Evolutionary conservation across 1,140 invertebrate species (phyloP).

Genomic region (Lutraria rhynchaena): DNA sequence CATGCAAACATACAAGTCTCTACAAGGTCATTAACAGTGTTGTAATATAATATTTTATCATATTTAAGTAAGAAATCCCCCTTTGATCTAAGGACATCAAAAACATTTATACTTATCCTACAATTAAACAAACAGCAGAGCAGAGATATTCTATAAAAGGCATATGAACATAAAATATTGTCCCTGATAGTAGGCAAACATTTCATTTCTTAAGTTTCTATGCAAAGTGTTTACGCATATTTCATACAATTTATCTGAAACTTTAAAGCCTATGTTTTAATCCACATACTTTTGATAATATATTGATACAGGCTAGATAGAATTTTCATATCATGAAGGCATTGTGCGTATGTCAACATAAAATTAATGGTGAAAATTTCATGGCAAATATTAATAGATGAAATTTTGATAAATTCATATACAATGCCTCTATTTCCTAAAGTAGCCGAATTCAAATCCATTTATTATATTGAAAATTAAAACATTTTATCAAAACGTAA

Average conservation of each 20-base stretch:
- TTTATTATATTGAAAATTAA: no score
- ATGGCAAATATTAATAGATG: conserved; percentile 50
- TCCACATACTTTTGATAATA: conserved; percentile 33
- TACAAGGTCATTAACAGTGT: conserved; percentile 10
- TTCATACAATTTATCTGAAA: conserved; percentile 40
- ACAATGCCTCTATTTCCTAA: conserved; percentile 29
- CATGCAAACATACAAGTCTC: no score
- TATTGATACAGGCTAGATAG: conserved; percentile 47
- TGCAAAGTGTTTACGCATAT: conserved; percentile 47
- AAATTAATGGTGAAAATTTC: conserved; percentile 27
- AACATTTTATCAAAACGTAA: no score
- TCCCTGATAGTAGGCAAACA: conserved; percentile 52
- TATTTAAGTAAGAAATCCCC: conserved; percentile 35
- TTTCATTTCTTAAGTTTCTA: conserved; percentile 50
- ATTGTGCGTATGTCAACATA: conserved; percentile 32
- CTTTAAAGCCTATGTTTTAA: conserved; percentile 47
- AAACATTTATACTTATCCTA: conserved; percentile 54
- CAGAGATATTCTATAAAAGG: conserved; percentile 22
- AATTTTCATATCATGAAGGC: conserved; percentile 11
- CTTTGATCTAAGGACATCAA: conserved; percentile 59
- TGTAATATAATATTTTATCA: conserved; percentile 63
- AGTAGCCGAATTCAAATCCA: no score
- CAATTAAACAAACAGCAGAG: conserved; percentile 50
- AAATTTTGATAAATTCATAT: conserved; percentile 54
- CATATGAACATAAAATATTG: conserved; percentile 47